Evolutionary conservation across 1,140 invertebrate genomes (phyloP).

Genomic region (Dysdera silvatica): DNA sequence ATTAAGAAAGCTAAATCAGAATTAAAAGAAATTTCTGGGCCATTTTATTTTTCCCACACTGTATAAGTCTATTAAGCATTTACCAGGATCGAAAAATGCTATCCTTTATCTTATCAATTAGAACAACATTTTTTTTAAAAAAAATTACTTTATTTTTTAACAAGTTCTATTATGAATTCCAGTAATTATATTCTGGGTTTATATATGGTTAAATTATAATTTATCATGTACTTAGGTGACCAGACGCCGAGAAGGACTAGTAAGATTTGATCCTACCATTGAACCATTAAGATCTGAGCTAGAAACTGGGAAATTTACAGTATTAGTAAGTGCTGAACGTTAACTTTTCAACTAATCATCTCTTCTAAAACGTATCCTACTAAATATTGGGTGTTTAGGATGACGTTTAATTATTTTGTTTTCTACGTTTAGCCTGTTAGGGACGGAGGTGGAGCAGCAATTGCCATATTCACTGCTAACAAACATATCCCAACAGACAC

Average conservation of each 20-base stretch:
- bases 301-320: constrained; percentile 89
- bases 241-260: constrained; percentile 73
- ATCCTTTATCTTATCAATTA: no score
- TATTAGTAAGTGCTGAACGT: constrained; percentile 62
- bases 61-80: no score
- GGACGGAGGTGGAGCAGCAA: constrained; percentile 73
- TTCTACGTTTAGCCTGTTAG: constrained; percentile 60
- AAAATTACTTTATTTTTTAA: neutral
- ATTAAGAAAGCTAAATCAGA: no score
- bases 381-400: neutral
- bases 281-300: constrained; percentile 78
- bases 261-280: constrained; percentile 65
- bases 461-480: constrained; percentile 90
- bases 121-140: neutral
- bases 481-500: constrained; percentile 74
- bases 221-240: constrained; percentile 49
- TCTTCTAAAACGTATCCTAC: neutral
- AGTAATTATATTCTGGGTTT: no score
- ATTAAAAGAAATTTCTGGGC: no score
- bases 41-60: no score
- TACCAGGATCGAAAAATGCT: no score
- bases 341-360: neutral
- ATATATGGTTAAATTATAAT: no score
- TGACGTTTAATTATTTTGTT: neutral
- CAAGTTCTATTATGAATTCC: no score